Base-by-base conservation (phyloP, 2,113 vertebrate genomes). In the Otolemur garnettii region DNA sequence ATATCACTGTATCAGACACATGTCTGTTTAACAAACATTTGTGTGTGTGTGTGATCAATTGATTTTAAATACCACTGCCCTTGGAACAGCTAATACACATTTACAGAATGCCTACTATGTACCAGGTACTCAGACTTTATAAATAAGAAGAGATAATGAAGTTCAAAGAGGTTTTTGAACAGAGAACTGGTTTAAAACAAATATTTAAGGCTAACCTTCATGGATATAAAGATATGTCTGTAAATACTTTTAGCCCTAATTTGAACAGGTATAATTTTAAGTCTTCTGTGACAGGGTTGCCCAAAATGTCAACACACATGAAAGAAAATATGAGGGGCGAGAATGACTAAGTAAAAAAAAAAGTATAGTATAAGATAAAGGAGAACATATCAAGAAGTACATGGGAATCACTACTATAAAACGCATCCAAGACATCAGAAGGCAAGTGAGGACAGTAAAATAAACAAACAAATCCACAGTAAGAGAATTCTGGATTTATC, bases 401-500 rank as follows among this genome's bases (percentile, higher is more conserved):
- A 62, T 26, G 5, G 69, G 59, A 86, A 77, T 79, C 68, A 90
- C 28, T 55, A 45, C 12, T 7, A 42, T 28, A 80, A 80, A 93
- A 64, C 87, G 2, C 5, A 86, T 30, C 14, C 17, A 77, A 59
- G 33, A 53, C 11, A 33, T 45, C n/a, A 72, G 21, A 50, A 55
- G 17, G 28, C 86, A 35, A 50, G 3, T 64, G 53, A 57, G 19
- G 7, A 26, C 1, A 79, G 24, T 84, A 82, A 96, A 81, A 87
- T 11, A 82, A 87, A 87, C 17, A 86, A 87, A 69, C 0, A 62
- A 57, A 59, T 4, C 8, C 22, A 60, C 21, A 62, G 24, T 12
- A 64, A 92, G 4, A 91, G 72, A 94, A 22, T n/a, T 81, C 59
- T 93, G 38, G 24, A 71, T 83, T 72, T 77, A 94, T 57, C 10